Percentiles rank a stretch among this genome's conserved stretches.
These are phyloP conservation scores for Limnothrissa miodon DNA, from an alignment of 2,113 vertebrate species.

Conservation along the genomic window DNA sequence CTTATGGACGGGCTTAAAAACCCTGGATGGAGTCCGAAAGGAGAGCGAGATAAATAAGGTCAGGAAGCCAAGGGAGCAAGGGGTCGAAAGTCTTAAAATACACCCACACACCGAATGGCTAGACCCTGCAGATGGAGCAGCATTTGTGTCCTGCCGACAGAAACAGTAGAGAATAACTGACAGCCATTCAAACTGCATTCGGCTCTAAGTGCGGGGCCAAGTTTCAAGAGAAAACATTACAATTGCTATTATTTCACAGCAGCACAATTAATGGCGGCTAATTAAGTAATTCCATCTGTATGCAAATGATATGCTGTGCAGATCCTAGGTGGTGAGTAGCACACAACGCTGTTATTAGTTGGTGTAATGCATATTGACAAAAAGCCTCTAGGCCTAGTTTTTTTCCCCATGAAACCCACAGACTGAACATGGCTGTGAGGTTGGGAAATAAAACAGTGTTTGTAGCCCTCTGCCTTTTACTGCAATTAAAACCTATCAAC, in stretches of 20 bases:
- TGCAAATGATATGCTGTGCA: too few species aligned
- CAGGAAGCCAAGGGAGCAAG: background rate
- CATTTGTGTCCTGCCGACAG: background rate
- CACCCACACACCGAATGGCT: background rate
- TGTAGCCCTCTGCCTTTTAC: background rate
- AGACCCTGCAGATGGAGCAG: background rate
- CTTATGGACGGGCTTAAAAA: background rate
- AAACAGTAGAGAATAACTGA: background rate
- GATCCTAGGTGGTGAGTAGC: background rate
- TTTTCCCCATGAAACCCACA: background rate
- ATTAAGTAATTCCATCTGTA: background rate
- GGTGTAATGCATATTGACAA: background rate
- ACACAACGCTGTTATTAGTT: background rate
- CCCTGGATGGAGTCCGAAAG: background rate
- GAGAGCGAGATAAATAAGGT: background rate
- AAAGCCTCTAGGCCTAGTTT: background rate
- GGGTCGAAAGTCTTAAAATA: constrained; percentile 1
- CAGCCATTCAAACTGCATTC: background rate
- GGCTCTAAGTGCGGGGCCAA: background rate
- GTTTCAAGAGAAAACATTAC: background rate
- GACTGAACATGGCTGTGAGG: background rate
- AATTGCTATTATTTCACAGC: background rate
- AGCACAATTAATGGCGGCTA: background rate
- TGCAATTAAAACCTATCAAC: background rate
- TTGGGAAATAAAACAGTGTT: background rate